phyloP scores from a whole-genome alignment of 2,797 vertebrate genomes.

The Podarcis siculus region DNA sequence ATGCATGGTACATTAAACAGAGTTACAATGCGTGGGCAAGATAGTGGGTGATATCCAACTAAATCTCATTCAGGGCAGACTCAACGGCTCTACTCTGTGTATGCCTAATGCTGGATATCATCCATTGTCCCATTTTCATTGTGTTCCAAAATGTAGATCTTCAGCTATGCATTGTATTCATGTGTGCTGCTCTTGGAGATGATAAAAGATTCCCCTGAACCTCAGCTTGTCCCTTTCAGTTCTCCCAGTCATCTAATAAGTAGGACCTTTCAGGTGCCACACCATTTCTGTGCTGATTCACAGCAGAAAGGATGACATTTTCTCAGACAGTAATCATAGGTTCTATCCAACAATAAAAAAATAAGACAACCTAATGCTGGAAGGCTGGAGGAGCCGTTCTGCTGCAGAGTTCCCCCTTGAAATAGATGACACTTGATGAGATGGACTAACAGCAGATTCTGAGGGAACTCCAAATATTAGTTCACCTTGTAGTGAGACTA shows the following conservation, averaged over 20 bases:
- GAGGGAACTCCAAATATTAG: background rate
- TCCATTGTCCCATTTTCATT: background rate
- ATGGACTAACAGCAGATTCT: background rate
- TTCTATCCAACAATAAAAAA: background rate
- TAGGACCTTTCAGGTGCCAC: background rate
- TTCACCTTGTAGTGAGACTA: background rate
- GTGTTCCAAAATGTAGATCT: background rate
- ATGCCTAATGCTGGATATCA: too few species aligned
- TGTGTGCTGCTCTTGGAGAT: background rate
- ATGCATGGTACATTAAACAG: too few species aligned
- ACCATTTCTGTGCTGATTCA: background rate
- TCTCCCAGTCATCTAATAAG: background rate
- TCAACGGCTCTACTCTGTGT: too few species aligned
- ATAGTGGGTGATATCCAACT: too few species aligned
- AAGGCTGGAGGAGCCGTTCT: background rate
- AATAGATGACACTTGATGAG: background rate
- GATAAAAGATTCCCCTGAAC: background rate
- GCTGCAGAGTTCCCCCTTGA: background rate
- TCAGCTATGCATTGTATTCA: background rate
- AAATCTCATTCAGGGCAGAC: too few species aligned
- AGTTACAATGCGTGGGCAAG: background rate
- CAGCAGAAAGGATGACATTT: background rate
- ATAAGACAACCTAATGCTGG: background rate
- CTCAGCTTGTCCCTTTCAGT: background rate
- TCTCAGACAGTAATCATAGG: background rate